Evolutionary conservation across 2,888 invertebrate genomes (phyloP), one percentile per base, ranked within the genome.

Genomic region (Sericinus montela): DNA sequence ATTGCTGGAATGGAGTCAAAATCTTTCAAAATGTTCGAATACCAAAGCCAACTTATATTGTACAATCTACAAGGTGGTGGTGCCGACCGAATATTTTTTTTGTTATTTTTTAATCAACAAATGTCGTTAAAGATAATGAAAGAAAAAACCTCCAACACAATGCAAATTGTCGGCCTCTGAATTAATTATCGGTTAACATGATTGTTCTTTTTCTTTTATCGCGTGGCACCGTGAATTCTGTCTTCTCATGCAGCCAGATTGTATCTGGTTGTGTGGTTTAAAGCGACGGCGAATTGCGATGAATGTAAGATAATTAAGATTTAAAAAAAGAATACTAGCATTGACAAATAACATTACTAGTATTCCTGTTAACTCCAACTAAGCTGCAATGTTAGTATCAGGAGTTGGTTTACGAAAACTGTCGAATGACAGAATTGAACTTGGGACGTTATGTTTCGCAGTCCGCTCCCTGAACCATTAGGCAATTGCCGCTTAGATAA

Each of bases 221-320:
- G 36, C 38, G 23, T 37, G 37, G 14, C 9, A 15, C 36, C 49
- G 50, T 36, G 53, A 53, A 47, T 41, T 45, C 39, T 11, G 45
- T 29, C 35, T 35, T 48, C 45, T 53, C 47, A 47, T 53, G 46
- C 47, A 34, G 25, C 37, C 11, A 46, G 45, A 48, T 51, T 49
- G 7, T 47, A 43, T 48, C 45, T 48, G 1, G 45, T 50, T 52
- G 39, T 13, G 35, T 57, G 58, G 53, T 56, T 3, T 55, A 37
- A 14, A 48, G 44, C 52, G 49, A 34, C 32, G 34, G 35, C 47
- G 35, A 13, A 37, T 23, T 41, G 39, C 42, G 38, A n/a, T n/a
- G n/a, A n/a, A n/a, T n/a, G 19, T 19, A 5, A 5, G 19, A 19
- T 19, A 3, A 3, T 19, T 2, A 19, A 19, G 5, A 3, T 19